Evolutionary conservation across 2,113 vertebrate species (phyloP).

Genomic region (Notechis scutatus): DNA sequence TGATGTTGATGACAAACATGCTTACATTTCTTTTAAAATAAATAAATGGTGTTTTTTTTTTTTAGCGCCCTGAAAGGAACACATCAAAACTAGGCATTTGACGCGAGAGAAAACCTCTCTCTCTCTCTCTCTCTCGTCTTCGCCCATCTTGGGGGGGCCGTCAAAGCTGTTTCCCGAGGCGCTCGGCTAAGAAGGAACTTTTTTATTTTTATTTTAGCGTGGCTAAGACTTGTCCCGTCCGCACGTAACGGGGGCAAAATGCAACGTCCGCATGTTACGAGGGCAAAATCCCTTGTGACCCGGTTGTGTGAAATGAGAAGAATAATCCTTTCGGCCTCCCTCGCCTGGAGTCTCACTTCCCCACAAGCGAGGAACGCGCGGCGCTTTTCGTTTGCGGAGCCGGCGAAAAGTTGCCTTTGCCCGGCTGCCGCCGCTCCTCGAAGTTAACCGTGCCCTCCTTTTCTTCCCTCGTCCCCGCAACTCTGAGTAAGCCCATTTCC

Average conservation of each 20-base stretch:
- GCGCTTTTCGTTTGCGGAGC: constrained; percentile 77
- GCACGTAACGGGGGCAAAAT: constrained; percentile 18
- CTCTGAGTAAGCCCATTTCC: constrained; percentile 21
- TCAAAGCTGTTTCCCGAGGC: constrained; percentile 43
- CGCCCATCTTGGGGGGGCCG: constrained; percentile 23
- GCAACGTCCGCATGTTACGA: not conserved
- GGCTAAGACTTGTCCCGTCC: constrained; percentile 10
- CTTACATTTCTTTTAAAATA: constrained; percentile 60
- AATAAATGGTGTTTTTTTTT: not conserved
- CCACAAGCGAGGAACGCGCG: constrained; percentile 68
- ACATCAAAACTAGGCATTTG: constrained; percentile 29
- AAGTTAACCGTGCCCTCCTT: not conserved
- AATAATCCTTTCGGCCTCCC: constrained; percentile 44
- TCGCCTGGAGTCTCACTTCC: constrained; percentile 47
- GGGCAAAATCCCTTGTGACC: constrained; percentile 11
- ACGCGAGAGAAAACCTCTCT: constrained; percentile 54
- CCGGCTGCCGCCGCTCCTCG: constrained; percentile 74
- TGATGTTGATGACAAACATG: constrained; percentile 41
- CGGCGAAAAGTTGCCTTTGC: constrained; percentile 76
- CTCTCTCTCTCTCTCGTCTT: constrained; percentile 28
- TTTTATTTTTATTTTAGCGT: constrained; percentile 40
- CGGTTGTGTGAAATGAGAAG: constrained; percentile 60
- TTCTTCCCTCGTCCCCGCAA: not conserved
- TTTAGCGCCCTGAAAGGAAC: not conserved
- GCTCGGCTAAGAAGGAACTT: constrained; percentile 45